Evolutionary conservation across 2,888 invertebrate genomes (phyloP), one percentile per base, ranked within the genome.

Genomic region (Drosophila silvestris): DNA sequence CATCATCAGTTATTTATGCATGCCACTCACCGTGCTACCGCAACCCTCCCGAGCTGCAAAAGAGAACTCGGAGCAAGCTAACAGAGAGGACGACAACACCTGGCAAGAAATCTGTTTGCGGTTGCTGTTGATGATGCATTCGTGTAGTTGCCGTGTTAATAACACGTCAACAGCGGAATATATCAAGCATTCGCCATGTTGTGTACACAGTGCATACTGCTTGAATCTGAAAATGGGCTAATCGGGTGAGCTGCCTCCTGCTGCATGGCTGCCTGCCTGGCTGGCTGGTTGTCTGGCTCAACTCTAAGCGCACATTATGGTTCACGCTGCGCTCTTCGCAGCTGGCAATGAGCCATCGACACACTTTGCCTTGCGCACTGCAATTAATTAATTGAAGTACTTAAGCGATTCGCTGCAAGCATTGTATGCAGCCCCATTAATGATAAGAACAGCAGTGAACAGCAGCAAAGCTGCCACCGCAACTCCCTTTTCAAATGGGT

Each of bases 341-440:
- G 69, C 68, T 79, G 79, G 79, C 81, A 81, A 81, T 81, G 81
- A 77, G 72, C 75, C 77, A 74, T 71, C 63, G 82, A 74, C 82
- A 73, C 73, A 82, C 75, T 72, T 74, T 70, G 75, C 71, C 85
- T 74, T 74, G 77, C 84, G 89, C 89, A 84, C 87, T 87, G 87
- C 87, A 83, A 88, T 89, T 88, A 87, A 88, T 88, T 88, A 88
- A 89, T 89, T 83, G 85, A 87, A 89, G 85, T 84, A 85, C 87
- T 75, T 79, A 79, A 78, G 82, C 82, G 69, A 47, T 66, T 54
- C 79, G 58, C 41, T 51, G 66, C 81, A 41, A 61, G 33, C 47
- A 52, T 35, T 28, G 62, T 53, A 52, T 10, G 51, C 52, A 28
- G 28, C 63, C 66, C 83, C 81, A 85, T 84, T 84, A 85, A 84